Evolutionary conservation across 2,113 vertebrate species (phyloP).

Genomic region (Oxygymnocypris stewartii): DNA sequence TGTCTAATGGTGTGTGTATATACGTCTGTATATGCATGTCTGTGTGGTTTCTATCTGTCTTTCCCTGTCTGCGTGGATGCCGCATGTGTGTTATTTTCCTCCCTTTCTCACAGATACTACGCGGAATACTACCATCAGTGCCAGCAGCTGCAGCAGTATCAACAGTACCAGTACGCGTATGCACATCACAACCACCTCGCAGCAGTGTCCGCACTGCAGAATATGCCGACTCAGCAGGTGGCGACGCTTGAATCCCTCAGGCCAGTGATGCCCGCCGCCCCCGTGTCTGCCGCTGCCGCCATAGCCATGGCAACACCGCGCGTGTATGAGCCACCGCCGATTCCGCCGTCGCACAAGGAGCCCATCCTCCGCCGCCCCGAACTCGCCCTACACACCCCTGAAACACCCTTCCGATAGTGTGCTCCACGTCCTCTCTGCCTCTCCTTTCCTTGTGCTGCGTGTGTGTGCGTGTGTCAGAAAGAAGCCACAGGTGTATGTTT

Average conservation of each 20-base stretch:
- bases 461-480: slow-evolving; percentile 43
- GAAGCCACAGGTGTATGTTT: slow-evolving; percentile 36
- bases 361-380: slow-evolving; percentile 81
- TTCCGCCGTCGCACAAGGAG: slow-evolving; percentile 82
- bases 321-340: slow-evolving; percentile 82
- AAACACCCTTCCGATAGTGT: slow-evolving; percentile 82
- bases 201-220: slow-evolving; percentile 66
- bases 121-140: slow-evolving; percentile 76
- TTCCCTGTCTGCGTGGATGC: neutral
- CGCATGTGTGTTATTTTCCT: slow-evolving; percentile 10
- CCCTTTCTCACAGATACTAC: slow-evolving; percentile 70
- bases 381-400: slow-evolving; percentile 82
- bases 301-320: slow-evolving; percentile 74
- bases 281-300: slow-evolving; percentile 74
- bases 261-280: slow-evolving; percentile 74
- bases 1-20: slow-evolving; percentile 5
- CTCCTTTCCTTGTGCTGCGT: slow-evolving; percentile 59
- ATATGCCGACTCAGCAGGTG: slow-evolving; percentile 63
- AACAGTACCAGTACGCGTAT: slow-evolving; percentile 79
- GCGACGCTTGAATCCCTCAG: slow-evolving; percentile 75
- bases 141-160: slow-evolving; percentile 77
- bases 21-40: slow-evolving; percentile 11
- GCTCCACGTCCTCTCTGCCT: slow-evolving; percentile 56
- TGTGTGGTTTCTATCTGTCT: slow-evolving; percentile 23
- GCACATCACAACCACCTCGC: slow-evolving; percentile 65